Percentiles rank a stretch among this genome's conserved stretches.
These are phyloP conservation scores for Diarsia mendica DNA, from an alignment of 2,888 invertebrate genomes.

Conservation along the genomic window DNA sequence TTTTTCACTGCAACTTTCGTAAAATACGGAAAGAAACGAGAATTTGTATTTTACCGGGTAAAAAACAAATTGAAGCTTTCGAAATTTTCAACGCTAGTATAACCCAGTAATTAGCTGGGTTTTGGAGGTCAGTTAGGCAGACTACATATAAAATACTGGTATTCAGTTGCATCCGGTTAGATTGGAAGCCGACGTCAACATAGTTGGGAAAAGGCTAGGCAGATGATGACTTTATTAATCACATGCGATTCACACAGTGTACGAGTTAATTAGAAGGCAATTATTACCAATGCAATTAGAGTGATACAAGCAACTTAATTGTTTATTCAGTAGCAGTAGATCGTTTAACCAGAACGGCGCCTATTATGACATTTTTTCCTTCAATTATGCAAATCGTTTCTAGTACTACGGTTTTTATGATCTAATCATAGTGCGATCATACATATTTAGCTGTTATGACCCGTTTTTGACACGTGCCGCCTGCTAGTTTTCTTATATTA, in stretches of 20 bases:
- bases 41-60: too few species aligned
- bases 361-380: slow-evolving; percentile 17
- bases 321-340: neutral
- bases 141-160: too few species aligned
- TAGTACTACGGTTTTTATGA: neutral
- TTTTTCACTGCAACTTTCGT: too few species aligned
- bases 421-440: neutral
- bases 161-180: too few species aligned
- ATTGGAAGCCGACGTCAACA: too few species aligned
- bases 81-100: too few species aligned
- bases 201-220: too few species aligned
- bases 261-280: neutral
- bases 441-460: neutral
- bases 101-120: too few species aligned
- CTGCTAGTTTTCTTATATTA: neutral
- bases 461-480: neutral
- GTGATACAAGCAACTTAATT: neutral
- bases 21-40: too few species aligned
- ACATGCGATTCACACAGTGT: neutral
- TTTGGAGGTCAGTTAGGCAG: too few species aligned
- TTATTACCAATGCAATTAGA: neutral
- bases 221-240: neutral
- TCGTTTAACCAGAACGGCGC: neutral
- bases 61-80: too few species aligned
- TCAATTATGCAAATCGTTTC: slow-evolving; percentile 21